Base-by-base conservation (phyloP, 2,113 vertebrate species). In the Numenius arquata region DNA sequence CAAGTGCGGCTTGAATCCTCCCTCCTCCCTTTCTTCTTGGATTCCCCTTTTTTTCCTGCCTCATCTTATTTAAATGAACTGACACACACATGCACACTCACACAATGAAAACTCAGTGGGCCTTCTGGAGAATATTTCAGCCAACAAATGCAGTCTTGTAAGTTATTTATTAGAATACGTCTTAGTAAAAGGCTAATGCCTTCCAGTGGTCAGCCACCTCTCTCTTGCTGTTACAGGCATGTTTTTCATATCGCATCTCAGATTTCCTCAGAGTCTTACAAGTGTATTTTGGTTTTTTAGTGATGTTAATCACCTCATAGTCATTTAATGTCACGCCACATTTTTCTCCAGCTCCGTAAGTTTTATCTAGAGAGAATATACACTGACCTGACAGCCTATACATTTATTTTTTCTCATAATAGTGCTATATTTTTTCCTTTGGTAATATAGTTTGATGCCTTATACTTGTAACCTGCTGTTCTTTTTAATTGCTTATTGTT, bases 401-500 rank as follows among this genome's bases (percentile, higher is more conserved):
- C 18, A 36, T 95, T 88, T 91, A 50, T 91, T 97, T 96, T 96
- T 96, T 94, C 95, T 97, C 40, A 43, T 72, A 96, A 82, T 48
- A 59, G 22, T 93, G 47, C 67, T 71, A 59, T 87, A 55, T 95
- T 95, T 93, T 97, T 88, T 95, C 77, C 75, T 97, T 92, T 87
- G 92, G 93, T 97, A 90, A 96, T 97, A 89, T 61, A 85, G 91
- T 97, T 97, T 96, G 92, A 97, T 97, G 93, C 81, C 92, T 97
- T 88, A 91, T 96, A 88, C 93, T 92, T 97, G 96, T 97, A 97
- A 97, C 94, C 95, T 93, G 93, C 96, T 97, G 95, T 97, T 98
- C 93, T 93, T 96, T 98, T 98, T 98, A 98, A 98, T 98, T 98
- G 96, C 91, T 97, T 98, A 97, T 98, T 98, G 96, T 97, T 98